These are phyloP conservation scores for Meloe dianella DNA, from an alignment of 2,888 invertebrate genomes.

Conservation along the genomic window DNA sequence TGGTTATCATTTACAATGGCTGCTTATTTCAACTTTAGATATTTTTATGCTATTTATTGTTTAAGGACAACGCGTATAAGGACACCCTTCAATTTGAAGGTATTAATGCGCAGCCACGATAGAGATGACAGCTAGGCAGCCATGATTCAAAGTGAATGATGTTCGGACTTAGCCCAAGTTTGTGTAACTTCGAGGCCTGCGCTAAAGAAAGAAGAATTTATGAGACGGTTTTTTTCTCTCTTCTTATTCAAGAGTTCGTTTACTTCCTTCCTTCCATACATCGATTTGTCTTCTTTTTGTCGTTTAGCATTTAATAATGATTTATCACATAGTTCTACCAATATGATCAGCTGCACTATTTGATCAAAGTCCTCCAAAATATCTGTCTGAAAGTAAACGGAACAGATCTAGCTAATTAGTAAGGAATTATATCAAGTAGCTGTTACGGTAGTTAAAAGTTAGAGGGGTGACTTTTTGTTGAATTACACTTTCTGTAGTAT, in stretches of 20 bases:
- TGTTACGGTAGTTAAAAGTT: not conserved
- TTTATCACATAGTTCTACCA: conserved; percentile 46
- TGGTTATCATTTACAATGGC: not conserved
- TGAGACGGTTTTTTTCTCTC: conserved; percentile 47
- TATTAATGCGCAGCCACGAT: conserved; percentile 58
- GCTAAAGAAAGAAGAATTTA: conserved; percentile 59
- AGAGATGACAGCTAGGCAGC: conserved; percentile 55
- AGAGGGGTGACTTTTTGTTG: not conserved
- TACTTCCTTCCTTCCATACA: conserved; percentile 56
- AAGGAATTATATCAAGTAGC: not conserved
- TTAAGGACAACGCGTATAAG: conserved; percentile 30
- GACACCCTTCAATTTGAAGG: conserved; percentile 45
- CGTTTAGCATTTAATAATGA: conserved; percentile 59
- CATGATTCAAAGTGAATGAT: conserved; percentile 60
- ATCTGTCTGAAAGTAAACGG: not conserved
- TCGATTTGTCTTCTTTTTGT: conserved; percentile 60
- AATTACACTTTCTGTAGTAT: not conserved
- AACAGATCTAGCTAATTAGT: conserved; percentile 18
- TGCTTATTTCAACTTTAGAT: not conserved
- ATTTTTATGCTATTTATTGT: not conserved
- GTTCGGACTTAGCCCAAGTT: conserved; percentile 59
- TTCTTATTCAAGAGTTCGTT: conserved; percentile 46
- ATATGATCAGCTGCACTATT: conserved; percentile 45
- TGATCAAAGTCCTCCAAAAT: not conserved
- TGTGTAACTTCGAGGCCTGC: conserved; percentile 56